Percentiles rank a stretch among this genome's conserved stretches.
phyloP scores from a whole-genome alignment of 2,797 vertebrate genomes.

The Eulemur rubriventer region DNA sequence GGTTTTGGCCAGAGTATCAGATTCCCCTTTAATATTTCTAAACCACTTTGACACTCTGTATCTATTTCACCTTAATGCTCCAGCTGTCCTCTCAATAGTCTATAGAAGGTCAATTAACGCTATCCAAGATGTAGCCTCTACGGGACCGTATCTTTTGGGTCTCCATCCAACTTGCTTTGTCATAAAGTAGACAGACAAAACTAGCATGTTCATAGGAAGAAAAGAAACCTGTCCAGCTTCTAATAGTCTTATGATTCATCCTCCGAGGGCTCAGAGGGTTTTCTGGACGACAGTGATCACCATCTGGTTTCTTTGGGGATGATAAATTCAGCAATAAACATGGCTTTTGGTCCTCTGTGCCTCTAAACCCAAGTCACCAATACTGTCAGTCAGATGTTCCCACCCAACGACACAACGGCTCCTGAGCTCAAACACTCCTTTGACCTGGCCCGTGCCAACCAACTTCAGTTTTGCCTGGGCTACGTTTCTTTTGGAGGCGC shows the following conservation, averaged over 20 bases:
- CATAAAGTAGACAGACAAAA: conserved; percentile 55
- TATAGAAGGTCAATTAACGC: conserved; percentile 3
- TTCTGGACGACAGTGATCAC: conserved; percentile 71
- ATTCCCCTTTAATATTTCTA: conserved; percentile 50
- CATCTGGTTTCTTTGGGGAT: conserved; percentile 77
- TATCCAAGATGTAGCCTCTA: conserved; percentile 47
- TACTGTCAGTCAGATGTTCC: conserved; percentile 83
- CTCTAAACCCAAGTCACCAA: conserved; percentile 78
- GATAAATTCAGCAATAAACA: conserved; percentile 84
- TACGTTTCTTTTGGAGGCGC: conserved; percentile 62
- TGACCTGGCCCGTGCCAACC: conserved; percentile 65
- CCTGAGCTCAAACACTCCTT: conserved; percentile 71
- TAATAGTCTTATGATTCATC: conserved; percentile 84
- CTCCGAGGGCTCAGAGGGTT: conserved; percentile 58
- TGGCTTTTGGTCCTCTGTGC: conserved; percentile 58
- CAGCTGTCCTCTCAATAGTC: neutral
- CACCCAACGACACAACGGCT: conserved; percentile 73
- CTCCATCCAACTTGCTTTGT: conserved; percentile 74
- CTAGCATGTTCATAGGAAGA: conserved; percentile 42
- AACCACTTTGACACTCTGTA: neutral
- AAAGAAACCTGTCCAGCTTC: conserved; percentile 70
- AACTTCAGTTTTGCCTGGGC: neutral
- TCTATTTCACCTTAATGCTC: neutral
- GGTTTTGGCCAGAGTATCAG: neutral
- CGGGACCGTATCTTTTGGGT: conserved; percentile 48